Evolutionary conservation across 2,113 vertebrate genomes (phyloP).

Genomic region (Ammospiza nelsoni): DNA sequence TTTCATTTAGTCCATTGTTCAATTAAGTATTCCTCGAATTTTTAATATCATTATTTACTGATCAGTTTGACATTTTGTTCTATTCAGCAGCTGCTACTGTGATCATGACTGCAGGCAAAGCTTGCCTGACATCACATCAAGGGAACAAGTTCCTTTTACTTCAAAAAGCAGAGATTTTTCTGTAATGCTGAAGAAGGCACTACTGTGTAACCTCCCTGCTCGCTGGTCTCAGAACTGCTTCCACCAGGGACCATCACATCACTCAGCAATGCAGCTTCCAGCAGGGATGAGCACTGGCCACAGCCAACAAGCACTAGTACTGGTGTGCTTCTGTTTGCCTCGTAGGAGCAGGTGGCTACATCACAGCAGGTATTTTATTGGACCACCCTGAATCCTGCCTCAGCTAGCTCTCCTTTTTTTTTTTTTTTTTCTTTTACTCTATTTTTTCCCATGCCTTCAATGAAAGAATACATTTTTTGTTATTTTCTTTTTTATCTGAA

Average conservation of each 20-base stretch:
- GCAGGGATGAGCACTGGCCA: neutral
- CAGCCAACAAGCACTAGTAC: rapidly evolving
- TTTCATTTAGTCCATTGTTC: neutral
- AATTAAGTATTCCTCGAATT: neutral
- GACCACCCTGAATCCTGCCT: neutral
- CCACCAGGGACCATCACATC: neutral
- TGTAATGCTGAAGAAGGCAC: neutral
- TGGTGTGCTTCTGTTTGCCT: neutral
- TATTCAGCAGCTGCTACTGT: neutral
- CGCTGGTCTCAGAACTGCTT: neutral
- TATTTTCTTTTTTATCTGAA: neutral
- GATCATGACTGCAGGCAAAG: neutral
- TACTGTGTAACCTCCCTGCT: neutral
- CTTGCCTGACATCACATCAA: neutral
- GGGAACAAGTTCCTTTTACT: neutral
- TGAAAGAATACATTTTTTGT: neutral
- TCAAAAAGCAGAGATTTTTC: neutral
- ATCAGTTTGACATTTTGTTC: neutral
- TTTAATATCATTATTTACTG: neutral
- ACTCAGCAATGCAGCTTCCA: neutral
- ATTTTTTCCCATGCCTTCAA: neutral
- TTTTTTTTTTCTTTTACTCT: neutral
- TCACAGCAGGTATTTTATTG: neutral
- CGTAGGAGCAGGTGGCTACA: neutral
- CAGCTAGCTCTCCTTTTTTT: neutral